Evolutionary conservation across 2,888 invertebrate genomes (phyloP).

Genomic region (Andrena haemorrhoa): DNA sequence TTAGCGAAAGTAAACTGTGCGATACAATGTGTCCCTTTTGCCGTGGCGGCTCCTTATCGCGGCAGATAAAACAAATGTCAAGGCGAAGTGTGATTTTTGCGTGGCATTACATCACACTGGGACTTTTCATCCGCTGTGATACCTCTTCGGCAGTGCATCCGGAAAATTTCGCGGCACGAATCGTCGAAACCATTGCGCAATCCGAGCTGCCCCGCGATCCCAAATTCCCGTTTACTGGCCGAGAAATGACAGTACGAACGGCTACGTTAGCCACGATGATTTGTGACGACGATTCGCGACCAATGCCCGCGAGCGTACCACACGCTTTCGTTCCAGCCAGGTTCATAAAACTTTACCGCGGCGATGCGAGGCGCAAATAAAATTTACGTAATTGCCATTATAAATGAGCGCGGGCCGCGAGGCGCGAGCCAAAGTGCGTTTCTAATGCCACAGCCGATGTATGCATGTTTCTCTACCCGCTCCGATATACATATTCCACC

Average conservation of each 20-base stretch:
- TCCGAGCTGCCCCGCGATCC: background rate
- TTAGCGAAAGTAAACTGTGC: background rate
- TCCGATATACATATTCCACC: slow-evolving; percentile 4
- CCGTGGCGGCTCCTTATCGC: background rate
- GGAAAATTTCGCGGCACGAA: background rate
- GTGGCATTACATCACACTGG: background rate
- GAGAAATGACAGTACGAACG: background rate
- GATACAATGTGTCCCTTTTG: background rate
- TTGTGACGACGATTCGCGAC: background rate
- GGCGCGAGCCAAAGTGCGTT: slow-evolving; percentile 21
- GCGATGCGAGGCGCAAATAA: background rate
- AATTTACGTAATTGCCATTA: slow-evolving; percentile 45
- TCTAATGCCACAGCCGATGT: slow-evolving; percentile 27
- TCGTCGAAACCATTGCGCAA: too few relatives aligned
- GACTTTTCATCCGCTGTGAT: too few relatives aligned
- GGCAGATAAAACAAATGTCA: background rate
- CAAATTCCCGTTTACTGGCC: background rate
- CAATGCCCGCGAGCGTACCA: background rate
- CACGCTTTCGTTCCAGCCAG: background rate
- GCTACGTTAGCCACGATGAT: background rate
- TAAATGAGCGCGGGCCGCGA: slow-evolving; percentile 37
- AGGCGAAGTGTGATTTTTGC: background rate
- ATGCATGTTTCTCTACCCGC: background rate
- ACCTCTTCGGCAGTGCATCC: too few relatives aligned
- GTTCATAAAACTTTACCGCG: slow-evolving; percentile 11